A percentile compares a stretch with the other conserved stretches of the same genome.
Evolutionary conservation across 2,113 vertebrate genomes (phyloP).

Genomic region (Pluvialis apricaria): DNA sequence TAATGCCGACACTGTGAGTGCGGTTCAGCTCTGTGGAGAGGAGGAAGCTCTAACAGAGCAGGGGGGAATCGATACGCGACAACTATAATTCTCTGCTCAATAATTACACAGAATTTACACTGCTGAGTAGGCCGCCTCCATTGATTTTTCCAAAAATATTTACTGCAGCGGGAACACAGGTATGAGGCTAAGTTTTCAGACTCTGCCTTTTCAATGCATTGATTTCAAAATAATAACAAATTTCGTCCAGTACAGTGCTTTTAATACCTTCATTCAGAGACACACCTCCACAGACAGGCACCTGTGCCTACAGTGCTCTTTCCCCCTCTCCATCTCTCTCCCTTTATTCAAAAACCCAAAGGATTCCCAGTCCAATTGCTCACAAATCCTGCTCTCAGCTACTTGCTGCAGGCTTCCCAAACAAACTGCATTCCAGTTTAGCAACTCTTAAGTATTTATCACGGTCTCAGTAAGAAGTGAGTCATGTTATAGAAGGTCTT

Average conservation of each 20-base stretch:
- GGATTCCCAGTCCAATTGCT: background rate
- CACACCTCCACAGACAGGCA: background rate
- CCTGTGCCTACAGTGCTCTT: background rate
- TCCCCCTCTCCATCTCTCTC: background rate
- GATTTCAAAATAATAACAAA: slow-evolving; percentile 33
- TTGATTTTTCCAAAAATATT: slow-evolving; percentile 53
- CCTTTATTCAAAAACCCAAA: background rate
- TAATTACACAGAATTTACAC: slow-evolving; percentile 50
- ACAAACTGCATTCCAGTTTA: background rate
- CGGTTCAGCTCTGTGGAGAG: background rate
- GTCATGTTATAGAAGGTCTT: background rate
- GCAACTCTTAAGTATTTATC: background rate
- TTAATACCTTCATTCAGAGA: background rate
- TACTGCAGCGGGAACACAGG: slow-evolving; percentile 20
- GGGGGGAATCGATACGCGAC: slow-evolving; percentile 28
- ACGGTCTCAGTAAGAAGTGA: background rate
- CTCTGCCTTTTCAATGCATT: background rate
- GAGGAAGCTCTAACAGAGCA: slow-evolving; percentile 23
- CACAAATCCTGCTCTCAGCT: background rate
- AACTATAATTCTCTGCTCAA: slow-evolving; percentile 42
- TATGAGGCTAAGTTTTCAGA: background rate
- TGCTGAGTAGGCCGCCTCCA: slow-evolving; percentile 18
- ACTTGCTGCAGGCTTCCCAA: background rate
- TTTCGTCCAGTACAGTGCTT: background rate
- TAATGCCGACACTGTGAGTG: background rate